A percentile compares a stretch with the other conserved stretches of the same genome.
phyloP scores from a whole-genome alignment of 1,140 invertebrate species.

The Drosophila dunni region DNA sequence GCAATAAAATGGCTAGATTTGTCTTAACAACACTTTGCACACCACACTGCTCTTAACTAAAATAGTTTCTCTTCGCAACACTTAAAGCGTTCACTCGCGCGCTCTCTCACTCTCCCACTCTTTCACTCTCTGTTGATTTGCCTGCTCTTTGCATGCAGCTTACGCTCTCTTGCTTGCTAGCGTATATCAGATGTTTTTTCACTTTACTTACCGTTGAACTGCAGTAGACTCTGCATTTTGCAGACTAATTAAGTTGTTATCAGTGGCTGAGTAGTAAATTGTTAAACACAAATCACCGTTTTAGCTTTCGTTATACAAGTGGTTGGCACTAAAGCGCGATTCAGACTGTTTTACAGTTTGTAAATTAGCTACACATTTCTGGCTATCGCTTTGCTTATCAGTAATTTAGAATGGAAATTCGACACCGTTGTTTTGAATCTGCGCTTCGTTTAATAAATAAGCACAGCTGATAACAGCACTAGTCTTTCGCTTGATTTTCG shows the following conservation, averaged over 20 bases:
- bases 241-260: slow-evolving; percentile 5
- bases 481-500: not conserved
- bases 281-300: slow-evolving; percentile 6
- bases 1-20: too few species aligned
- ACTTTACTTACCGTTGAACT: slow-evolving; percentile 45
- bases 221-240: slow-evolving; percentile 30
- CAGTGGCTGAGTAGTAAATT: slow-evolving; percentile 3
- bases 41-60: slow-evolving; percentile 1
- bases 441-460: slow-evolving; percentile 2
- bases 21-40: too few species aligned
- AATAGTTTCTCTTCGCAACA: slow-evolving; percentile 12
- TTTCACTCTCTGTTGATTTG: not conserved
- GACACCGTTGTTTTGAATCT: slow-evolving; percentile 12
- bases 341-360: slow-evolving; percentile 41
- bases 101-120: not conserved
- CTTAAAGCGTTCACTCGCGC: too few species aligned
- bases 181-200: slow-evolving; percentile 21
- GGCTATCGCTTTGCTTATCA: slow-evolving; percentile 40
- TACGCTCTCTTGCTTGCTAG: not conserved
- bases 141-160: not conserved
- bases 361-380: not conserved
- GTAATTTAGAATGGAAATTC: slow-evolving; percentile 22
- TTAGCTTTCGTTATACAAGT: slow-evolving; percentile 19
- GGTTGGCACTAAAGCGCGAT: slow-evolving; percentile 32
- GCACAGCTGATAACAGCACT: slow-evolving; percentile 15